Evolutionary conservation across 2,797 vertebrate genomes (phyloP).

Genomic region (Cirrhinus mrigala): DNA sequence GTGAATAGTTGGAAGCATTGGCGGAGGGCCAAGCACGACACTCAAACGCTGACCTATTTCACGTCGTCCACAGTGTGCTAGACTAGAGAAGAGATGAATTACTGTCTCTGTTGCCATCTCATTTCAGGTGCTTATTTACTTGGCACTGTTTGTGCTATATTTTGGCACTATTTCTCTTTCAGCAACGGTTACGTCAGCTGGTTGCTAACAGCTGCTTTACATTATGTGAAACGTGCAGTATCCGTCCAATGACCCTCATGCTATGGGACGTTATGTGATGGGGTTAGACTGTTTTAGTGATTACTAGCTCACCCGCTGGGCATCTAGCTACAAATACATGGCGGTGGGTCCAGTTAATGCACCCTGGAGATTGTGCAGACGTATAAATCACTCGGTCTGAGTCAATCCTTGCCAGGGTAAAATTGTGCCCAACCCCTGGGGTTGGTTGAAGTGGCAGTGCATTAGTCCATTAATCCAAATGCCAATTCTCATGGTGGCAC

Average conservation of each 20-base stretch:
- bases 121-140: constrained; percentile 38
- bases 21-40: neutral
- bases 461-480: constrained; percentile 21
- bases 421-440: neutral
- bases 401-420: constrained; percentile 1
- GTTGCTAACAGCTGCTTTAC: neutral
- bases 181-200: neutral
- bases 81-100: constrained; percentile 13
- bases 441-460: neutral
- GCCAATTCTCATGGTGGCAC: constrained; percentile 24
- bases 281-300: neutral
- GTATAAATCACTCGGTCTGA: neutral
- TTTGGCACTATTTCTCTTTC: constrained; percentile 4
- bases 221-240: neutral
- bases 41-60: constrained; percentile 43
- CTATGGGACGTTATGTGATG: neutral
- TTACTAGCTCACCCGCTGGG: neutral
- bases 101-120: constrained; percentile 4
- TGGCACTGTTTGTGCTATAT: constrained; percentile 14
- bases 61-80: constrained; percentile 9
- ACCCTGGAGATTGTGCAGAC: neutral
- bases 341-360: constrained; percentile 8
- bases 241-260: neutral
- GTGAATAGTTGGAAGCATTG: constrained; percentile 13
- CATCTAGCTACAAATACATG: constrained; percentile 3